Evolutionary conservation across 2,797 vertebrate genomes (phyloP).

Genomic region (Falco berigora): DNA sequence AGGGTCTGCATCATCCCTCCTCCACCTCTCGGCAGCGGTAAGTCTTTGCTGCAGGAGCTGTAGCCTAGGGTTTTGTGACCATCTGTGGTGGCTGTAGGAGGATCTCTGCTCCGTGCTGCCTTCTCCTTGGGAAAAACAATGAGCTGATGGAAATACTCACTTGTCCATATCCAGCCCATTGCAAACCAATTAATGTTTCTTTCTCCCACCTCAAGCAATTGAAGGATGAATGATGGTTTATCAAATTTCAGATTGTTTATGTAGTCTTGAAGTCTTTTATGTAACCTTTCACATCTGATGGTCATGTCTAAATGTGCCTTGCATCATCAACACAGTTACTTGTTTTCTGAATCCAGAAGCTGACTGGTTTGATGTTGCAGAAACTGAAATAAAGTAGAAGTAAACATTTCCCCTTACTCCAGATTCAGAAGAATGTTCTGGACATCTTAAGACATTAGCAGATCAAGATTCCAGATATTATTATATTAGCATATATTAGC

Average conservation of each 20-base stretch:
- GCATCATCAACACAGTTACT: accelerated
- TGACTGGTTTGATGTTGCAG: not conserved
- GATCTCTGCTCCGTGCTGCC: not conserved
- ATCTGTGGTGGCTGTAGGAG: not conserved
- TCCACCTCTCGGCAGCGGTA: not conserved
- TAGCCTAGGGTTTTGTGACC: not conserved
- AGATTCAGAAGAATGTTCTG: not conserved
- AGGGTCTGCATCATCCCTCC: not conserved
- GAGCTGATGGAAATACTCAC: not conserved
- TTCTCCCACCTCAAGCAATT: not conserved
- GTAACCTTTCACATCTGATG: not conserved
- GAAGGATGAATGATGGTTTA: not conserved
- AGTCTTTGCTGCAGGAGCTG: not conserved
- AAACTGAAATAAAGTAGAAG: not conserved
- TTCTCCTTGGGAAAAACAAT: not conserved
- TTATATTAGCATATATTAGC: not conserved
- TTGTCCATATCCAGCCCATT: not conserved
- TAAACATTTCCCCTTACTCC: not conserved
- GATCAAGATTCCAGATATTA: not conserved
- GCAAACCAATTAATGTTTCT: not conserved
- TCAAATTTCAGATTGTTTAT: not conserved
- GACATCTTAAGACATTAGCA: not conserved
- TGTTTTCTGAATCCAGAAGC: not conserved
- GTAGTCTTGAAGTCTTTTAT: not conserved
- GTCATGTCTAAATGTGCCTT: not conserved